phyloP scores from a whole-genome alignment of 1,140 invertebrate species.

The Aphis craccivora region DNA sequence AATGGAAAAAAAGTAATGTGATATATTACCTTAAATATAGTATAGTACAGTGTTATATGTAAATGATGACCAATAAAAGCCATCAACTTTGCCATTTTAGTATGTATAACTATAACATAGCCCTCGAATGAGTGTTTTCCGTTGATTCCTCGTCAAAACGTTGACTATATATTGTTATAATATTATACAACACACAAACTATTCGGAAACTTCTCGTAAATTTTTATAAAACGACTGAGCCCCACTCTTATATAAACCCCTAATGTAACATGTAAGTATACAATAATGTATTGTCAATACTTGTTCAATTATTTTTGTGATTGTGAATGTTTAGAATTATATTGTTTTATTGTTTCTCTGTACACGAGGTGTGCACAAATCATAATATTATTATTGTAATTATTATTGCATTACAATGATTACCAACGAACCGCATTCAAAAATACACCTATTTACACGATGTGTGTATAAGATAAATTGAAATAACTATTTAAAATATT shows the following conservation, averaged over 20 bases:
- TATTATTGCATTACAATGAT: background rate
- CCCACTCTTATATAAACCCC: conserved; percentile 2
- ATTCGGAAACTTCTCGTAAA: conserved; percentile 31
- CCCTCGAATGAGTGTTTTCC: background rate
- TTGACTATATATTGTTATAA: background rate
- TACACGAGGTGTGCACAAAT: background rate
- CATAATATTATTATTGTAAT: background rate
- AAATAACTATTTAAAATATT: background rate
- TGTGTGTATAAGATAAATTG: background rate
- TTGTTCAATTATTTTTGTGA: conserved; percentile 43
- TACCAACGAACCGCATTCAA: background rate
- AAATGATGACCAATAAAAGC: conserved; percentile 41
- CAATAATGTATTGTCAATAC: conserved; percentile 24
- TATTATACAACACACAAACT: background rate
- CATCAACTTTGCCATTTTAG: conserved; percentile 56
- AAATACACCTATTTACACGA: background rate
- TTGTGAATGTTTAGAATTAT: conserved; percentile 28
- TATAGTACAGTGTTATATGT: conserved; percentile 21
- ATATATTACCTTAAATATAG: conserved; percentile 45
- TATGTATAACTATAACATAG: conserved; percentile 26
- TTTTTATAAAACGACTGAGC: conserved; percentile 53
- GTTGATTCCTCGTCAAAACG: background rate
- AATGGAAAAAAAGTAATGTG: conserved; percentile 43
- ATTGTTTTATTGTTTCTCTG: conserved; percentile 1
- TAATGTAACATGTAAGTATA: background rate